Conservation (phyloP, 2,797 vertebrate genomes). For the Acipenser ruthenus region DNA sequence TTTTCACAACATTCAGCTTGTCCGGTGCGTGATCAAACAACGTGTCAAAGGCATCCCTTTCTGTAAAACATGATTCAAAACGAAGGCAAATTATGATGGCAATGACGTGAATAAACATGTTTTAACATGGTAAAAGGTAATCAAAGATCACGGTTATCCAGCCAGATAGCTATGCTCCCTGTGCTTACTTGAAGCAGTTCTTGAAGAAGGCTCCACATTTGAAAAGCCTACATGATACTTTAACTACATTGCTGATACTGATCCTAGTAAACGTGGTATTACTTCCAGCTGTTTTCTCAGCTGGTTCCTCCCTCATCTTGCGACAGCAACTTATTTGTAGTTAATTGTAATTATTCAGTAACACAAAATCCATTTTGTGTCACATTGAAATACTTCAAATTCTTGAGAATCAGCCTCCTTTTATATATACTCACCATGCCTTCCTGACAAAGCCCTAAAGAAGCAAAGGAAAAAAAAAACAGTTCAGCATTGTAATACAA, state of each 20-base stretch:
- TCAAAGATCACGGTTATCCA: too few relatives aligned
- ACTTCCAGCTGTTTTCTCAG: too few relatives aligned
- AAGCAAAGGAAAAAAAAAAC: slow-evolving; percentile 16
- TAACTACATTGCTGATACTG: too few relatives aligned
- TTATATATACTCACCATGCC: slow-evolving; percentile 73
- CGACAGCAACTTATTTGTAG: too few relatives aligned
- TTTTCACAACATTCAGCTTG: slow-evolving; percentile 95
- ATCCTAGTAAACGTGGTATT: too few relatives aligned
- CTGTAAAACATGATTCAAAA: slow-evolving; percentile 50
- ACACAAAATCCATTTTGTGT: background rate
- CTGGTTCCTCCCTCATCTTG: too few relatives aligned
- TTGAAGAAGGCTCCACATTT: too few relatives aligned
- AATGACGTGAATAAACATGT: background rate
- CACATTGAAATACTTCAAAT: background rate
- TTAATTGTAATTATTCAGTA: too few relatives aligned
- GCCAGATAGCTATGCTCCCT: too few relatives aligned
- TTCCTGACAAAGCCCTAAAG: slow-evolving; percentile 83
- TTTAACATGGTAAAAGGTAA: background rate
- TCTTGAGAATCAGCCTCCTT: background rate
- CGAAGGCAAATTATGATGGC: background rate
- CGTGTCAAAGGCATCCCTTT: slow-evolving; percentile 92
- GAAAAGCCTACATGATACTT: too few relatives aligned
- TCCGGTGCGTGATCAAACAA: slow-evolving; percentile 94
- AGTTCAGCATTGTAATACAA: background rate
- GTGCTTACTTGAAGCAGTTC: too few relatives aligned